These are phyloP conservation scores for Danaus melanippus DNA, from an alignment of 1,140 invertebrate genomes.

Conservation along the genomic window DNA sequence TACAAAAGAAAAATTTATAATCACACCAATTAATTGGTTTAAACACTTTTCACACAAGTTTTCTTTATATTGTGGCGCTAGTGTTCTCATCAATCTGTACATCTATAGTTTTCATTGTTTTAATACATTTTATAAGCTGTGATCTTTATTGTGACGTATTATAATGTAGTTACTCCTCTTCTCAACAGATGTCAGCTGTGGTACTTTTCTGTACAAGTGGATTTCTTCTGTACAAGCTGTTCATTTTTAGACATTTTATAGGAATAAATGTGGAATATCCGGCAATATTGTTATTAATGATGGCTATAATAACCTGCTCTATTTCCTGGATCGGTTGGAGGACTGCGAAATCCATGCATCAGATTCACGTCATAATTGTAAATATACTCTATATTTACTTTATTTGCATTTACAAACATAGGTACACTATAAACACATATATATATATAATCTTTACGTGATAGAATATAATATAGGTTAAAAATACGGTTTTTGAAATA, in stretches of 20 bases:
- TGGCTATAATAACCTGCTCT: slow-evolving; percentile 68
- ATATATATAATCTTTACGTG: too few relatives aligned
- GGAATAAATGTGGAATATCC: slow-evolving; percentile 66
- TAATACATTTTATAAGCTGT: slow-evolving; percentile 3
- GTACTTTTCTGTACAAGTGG: slow-evolving; percentile 63
- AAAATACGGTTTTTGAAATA: too few relatives aligned
- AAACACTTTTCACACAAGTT: slow-evolving; percentile 12
- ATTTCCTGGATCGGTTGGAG: slow-evolving; percentile 72
- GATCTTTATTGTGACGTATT: slow-evolving; percentile 20
- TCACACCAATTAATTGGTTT: slow-evolving; percentile 3
- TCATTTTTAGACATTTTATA: slow-evolving; percentile 66
- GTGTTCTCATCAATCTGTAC: slow-evolving; percentile 15
- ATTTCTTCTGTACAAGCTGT: slow-evolving; percentile 69
- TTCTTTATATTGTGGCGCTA: slow-evolving; percentile 29
- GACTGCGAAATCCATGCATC: slow-evolving; percentile 66
- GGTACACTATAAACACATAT: too few relatives aligned
- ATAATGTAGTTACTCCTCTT: slow-evolving; percentile 29
- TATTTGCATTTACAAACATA: too few relatives aligned
- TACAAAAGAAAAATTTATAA: not conserved
- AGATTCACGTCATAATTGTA: slow-evolving; percentile 70
- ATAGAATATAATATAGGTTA: too few relatives aligned
- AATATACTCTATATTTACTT: slow-evolving; percentile 20
- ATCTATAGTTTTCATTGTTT: not conserved
- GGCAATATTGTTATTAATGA: slow-evolving; percentile 60
- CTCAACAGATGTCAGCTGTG: slow-evolving; percentile 70